Base-by-base conservation (phyloP, 2,113 vertebrate species). In the Oncorhynchus kisutch region DNA sequence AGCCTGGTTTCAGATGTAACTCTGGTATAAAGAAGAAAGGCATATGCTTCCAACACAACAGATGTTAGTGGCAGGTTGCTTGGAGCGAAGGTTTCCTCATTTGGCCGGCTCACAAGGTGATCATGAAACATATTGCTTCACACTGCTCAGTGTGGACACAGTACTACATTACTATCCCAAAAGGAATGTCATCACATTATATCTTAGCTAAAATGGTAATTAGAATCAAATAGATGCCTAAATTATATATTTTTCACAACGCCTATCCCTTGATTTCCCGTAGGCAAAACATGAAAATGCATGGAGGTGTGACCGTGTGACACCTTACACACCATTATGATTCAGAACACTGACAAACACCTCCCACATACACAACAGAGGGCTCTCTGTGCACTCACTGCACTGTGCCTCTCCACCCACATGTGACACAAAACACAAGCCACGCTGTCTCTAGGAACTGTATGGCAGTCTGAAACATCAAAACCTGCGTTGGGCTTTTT, bases 31-130 rank as follows among this genome's bases (percentile, higher is more conserved):
- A 45, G 18, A 74, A 31, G 68, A 88, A 79, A 73, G 74, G 72
- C 73, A 72, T 76, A 24, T 78, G 77, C n/a, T 34, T 84, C 86
- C 87, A 82, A 83, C 84, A 83, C 78, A 89, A 83, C 90, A 91
- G 88, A 90, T 92, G 91, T 89, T 88, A 79, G 81, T 80, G 81
- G 87, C 89, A 91, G 90, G 89, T 82, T 89, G 84, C 85, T 89
- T 83, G 69, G 84, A 84, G 83, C 39, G 22, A 83, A 84, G 85
- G 86, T 84, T 82, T 85, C 84, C 76, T 89, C 84, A 79, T 86
- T 91, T 89, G 86, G 90, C 86, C 87, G 80, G 31, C 85, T 87
- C 85, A 59, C 78, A 82, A 82, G 85, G 84, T 85, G 82, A 91
- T 91, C 88, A 86, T 85, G 83, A 88, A 83, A 87, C 86, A 84